Evolutionary conservation across 2,888 invertebrate species (phyloP), one percentile per base, ranked within the genome.

Genomic region (Troides helena): DNA sequence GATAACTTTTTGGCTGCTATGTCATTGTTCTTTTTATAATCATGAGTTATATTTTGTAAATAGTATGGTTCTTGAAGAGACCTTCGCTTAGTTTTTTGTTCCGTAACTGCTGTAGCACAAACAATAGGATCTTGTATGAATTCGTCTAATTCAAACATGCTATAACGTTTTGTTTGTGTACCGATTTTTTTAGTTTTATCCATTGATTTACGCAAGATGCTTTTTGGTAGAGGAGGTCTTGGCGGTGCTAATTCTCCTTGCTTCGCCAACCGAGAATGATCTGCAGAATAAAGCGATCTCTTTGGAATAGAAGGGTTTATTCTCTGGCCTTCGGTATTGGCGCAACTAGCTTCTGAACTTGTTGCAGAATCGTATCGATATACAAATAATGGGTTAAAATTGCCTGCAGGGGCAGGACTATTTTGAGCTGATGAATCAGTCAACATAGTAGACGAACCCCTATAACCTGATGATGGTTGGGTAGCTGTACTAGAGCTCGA

Each of bases 401-500:
- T 94, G 25, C 94, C 92, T 75, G 93, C 81, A 71, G 94, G 93
- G 53, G 93, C 94, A 12, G 95, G 95, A 76, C 95, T 95, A 75
- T 95, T 95, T 80, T 95, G 95, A n/a, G 95, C 95, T 21, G 94
- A 94, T 36, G 96, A 96, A 76, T 96, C 96, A 8, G 96, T 95
- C 12, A 96, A 88, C 87, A 97, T 95, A 1, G 97, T 97, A 0
- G 97, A 97, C 0, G 97, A 97, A 56, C 97, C 97, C 73, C 97
- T 93, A 80, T 97, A 97, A 2, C 97, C 97, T 18, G 97, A 97
- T 63, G 97, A 97, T 10, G 96, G 97, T 81, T 96, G 97, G 58
- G 97, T 97, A 30, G 94, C 94, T 71, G 96, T 95, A 77, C 95
- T 95, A 72, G 96, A 95, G 84, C 95, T 94, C 18, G 95, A 94